These are phyloP conservation scores for Myopa tessellatipennis DNA, from an alignment of 2,888 invertebrate species.

Conservation along the genomic window DNA sequence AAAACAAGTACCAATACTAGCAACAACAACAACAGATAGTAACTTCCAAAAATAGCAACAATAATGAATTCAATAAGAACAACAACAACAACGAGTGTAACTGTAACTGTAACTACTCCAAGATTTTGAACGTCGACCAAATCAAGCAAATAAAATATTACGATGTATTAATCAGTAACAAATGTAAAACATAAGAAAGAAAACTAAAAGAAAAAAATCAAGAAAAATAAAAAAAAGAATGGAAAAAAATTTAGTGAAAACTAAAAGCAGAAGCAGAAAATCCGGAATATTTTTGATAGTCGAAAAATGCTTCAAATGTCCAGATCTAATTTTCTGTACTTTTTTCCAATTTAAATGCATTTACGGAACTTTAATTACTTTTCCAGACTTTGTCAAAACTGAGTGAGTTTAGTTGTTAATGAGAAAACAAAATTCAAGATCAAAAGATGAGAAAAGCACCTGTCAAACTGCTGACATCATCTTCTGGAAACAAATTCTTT, in stretches of 20 bases:
- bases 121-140: not conserved
- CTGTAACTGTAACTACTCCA: not conserved
- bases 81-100: not conserved
- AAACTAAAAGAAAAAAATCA: not conserved
- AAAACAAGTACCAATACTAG: not conserved
- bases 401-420: no score
- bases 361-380: no score
- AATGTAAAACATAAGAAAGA: not conserved
- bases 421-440: no score
- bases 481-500: no score
- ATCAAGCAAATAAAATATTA: not conserved
- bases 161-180: not conserved
- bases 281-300: not conserved
- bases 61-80: not conserved
- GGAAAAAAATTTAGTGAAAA: no score
- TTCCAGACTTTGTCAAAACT: no score
- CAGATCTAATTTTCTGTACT: not conserved
- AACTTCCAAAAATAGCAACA: not conserved
- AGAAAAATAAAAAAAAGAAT: not conserved
- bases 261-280: not conserved
- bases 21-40: slow-evolving; percentile 18
- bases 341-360: no score
- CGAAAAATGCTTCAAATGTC: not conserved
- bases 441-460: no score
- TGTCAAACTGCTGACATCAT: no score